These are phyloP conservation scores for Eucriotettix oculatus DNA, from an alignment of 2,888 invertebrate genomes.

Conservation along the genomic window DNA sequence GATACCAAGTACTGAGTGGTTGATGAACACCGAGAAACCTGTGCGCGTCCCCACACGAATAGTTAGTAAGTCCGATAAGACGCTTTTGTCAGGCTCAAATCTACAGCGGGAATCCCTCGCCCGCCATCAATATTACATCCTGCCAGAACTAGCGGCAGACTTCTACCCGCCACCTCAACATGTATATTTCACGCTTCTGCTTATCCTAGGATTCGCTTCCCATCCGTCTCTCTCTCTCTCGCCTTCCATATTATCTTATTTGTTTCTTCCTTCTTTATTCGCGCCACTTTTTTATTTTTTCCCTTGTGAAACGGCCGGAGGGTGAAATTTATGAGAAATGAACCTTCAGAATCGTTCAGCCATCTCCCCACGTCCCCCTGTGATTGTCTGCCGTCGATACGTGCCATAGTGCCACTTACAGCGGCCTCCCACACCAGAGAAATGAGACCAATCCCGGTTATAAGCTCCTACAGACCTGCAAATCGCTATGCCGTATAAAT, in stretches of 20 bases:
- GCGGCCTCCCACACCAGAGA: too few relatives aligned
- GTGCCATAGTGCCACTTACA: too few relatives aligned
- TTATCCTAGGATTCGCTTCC: background rate
- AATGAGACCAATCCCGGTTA: too few relatives aligned
- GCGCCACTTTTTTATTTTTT: background rate
- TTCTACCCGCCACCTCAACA: background rate
- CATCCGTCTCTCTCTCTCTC: background rate
- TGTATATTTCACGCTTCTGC: background rate
- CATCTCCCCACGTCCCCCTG: slow-evolving; percentile 2
- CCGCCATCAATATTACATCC: background rate
- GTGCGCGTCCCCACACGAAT: background rate
- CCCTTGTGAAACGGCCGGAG: background rate
- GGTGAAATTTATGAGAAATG: slow-evolving; percentile 27
- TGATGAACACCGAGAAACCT: too few relatives aligned
- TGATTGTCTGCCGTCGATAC: too few relatives aligned
- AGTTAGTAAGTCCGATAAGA: background rate
- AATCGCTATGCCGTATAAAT: too few relatives aligned
- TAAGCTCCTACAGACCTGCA: too few relatives aligned
- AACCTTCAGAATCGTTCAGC: slow-evolving; percentile 25
- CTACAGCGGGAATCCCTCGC: too few relatives aligned
- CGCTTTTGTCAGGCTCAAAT: background rate
- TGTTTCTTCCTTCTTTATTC: background rate
- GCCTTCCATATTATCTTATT: background rate
- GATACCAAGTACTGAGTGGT: too few relatives aligned
- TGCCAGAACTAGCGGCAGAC: background rate